phyloP scores from a whole-genome alignment of 2,113 vertebrate species.

The Apteryx mantelli region DNA sequence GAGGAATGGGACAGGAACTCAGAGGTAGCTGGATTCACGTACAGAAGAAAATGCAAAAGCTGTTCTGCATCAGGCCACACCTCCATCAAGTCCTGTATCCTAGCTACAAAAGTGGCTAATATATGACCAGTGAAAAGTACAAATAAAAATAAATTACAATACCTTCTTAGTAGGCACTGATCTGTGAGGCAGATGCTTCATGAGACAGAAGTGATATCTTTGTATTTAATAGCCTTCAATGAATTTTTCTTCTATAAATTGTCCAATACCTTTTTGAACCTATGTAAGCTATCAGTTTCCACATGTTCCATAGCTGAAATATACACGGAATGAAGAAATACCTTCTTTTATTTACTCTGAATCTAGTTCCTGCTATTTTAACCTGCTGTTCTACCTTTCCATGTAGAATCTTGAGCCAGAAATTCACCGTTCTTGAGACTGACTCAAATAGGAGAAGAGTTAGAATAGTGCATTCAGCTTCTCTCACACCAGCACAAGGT shows the following conservation, averaged over 20 bases:
- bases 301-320: neutral
- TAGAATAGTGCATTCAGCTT: neutral
- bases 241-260: neutral
- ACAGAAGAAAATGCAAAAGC: neutral
- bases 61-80: neutral
- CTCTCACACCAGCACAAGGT: neutral
- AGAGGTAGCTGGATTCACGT: neutral
- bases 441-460: neutral
- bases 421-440: neutral
- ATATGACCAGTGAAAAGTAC: neutral
- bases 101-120: neutral
- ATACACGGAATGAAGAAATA: neutral
- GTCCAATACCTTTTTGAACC: neutral
- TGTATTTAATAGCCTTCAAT: neutral
- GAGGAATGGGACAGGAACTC: neutral
- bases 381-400: neutral
- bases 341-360: neutral
- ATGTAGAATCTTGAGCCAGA: neutral
- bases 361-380: neutral
- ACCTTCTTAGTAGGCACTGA: neutral
- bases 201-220: neutral
- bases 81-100: neutral
- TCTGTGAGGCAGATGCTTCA: neutral
- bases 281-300: neutral
- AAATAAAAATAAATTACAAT: neutral